Conservation (phyloP, 2,888 invertebrate species). For the Ypsolopha scabrella region DNA sequence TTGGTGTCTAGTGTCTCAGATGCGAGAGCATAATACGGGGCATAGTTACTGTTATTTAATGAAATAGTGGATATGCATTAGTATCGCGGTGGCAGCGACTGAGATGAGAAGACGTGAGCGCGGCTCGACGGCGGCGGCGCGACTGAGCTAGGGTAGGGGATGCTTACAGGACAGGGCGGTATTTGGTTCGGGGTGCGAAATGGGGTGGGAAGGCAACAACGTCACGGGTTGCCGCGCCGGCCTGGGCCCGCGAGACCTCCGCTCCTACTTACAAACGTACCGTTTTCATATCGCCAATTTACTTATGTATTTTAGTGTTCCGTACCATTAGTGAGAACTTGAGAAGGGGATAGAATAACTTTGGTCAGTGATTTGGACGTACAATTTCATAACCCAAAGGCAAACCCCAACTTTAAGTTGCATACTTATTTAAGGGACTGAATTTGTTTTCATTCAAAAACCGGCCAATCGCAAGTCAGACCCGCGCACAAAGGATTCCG, state of each 20-base stretch:
- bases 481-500: no score
- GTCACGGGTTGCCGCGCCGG: constrained; percentile 26
- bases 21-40: constrained; percentile 30
- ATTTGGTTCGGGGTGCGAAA: constrained; percentile 6
- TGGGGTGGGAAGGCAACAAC: constrained; percentile 34
- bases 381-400: no score
- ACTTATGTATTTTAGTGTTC: background rate
- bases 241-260: constrained; percentile 21
- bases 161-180: background rate
- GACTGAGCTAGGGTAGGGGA: constrained; percentile 25
- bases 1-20: constrained; percentile 23
- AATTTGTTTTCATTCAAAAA: no score
- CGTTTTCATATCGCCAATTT: constrained; percentile 1
- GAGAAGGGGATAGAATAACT: no score
- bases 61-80: constrained; percentile 27
- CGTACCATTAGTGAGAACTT: background rate
- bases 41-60: constrained; percentile 36
- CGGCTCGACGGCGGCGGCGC: constrained; percentile 48
- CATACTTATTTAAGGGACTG: no score
- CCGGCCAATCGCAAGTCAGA: no score
- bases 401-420: no score
- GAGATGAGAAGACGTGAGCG: constrained; percentile 26
- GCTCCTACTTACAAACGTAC: constrained; percentile 11
- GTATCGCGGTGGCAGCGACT: constrained; percentile 10
- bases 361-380: no score